A percentile compares a stretch with the other conserved stretches of the same genome.
Conservation (phyloP, 2,113 vertebrate genomes). For the Nicator chloris region DNA sequence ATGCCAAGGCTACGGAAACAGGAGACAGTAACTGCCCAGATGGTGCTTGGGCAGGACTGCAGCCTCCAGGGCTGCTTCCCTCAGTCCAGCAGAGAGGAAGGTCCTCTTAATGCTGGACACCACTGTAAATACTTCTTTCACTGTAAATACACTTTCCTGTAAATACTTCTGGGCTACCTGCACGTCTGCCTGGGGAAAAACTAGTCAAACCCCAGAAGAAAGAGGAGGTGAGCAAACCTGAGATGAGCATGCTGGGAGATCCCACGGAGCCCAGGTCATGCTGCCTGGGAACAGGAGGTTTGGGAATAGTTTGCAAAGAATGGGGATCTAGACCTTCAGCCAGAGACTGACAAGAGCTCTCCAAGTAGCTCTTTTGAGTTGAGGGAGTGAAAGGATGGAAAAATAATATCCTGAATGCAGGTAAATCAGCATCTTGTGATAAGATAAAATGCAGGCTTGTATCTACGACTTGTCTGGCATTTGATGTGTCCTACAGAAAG, state of each 20-base stretch:
- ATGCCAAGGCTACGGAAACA: neutral
- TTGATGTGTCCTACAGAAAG: neutral
- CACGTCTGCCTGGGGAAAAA: neutral
- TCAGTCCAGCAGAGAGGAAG: neutral
- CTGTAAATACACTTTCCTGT: too few species aligned
- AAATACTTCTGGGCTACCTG: neutral
- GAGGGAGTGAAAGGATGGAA: neutral
- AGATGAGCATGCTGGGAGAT: neutral
- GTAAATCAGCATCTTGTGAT: neutral
- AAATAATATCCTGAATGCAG: neutral
- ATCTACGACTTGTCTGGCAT: neutral
- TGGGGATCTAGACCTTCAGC: neutral
- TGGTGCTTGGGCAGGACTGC: neutral
- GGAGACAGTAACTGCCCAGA: neutral
- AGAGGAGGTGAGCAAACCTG: neutral
- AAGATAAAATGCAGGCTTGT: neutral
- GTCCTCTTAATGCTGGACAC: neutral
- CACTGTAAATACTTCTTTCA: too few species aligned
- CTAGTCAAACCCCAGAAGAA: too few species aligned
- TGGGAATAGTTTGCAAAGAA: neutral
- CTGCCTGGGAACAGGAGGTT: neutral
- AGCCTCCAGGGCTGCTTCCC: neutral
- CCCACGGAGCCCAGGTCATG: accelerated
- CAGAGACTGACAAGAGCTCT: neutral
- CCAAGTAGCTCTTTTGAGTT: neutral